These are phyloP conservation scores for Zosterops borbonicus DNA, from an alignment of 2,113 vertebrate genomes.

Conservation along the genomic window DNA sequence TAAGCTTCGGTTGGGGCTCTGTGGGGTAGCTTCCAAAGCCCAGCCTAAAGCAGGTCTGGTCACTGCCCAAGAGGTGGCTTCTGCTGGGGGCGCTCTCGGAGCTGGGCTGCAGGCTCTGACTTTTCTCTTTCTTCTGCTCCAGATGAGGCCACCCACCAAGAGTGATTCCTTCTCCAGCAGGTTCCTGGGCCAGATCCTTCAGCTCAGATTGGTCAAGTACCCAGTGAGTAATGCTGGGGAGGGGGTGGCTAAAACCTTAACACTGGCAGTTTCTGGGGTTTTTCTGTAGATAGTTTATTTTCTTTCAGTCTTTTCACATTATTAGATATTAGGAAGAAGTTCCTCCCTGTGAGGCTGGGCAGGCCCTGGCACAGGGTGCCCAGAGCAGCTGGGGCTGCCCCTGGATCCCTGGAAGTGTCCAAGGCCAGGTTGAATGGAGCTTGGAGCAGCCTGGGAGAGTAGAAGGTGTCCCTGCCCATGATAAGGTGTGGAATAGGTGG, in stretches of 20 bases:
- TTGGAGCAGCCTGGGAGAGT: rapidly evolving
- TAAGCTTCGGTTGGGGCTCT: rapidly evolving
- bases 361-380: background rate
- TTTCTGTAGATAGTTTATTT: background rate
- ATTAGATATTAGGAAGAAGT: background rate
- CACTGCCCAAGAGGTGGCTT: rapidly evolving
- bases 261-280: rapidly evolving
- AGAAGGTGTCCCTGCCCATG: background rate
- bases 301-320: rapidly evolving
- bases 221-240: background rate
- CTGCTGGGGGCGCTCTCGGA: rapidly evolving
- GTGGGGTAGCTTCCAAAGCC: background rate
- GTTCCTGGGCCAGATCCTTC: background rate
- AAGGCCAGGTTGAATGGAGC: rapidly evolving
- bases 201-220: background rate
- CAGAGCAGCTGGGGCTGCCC: background rate
- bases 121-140: background rate
- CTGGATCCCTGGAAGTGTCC: background rate
- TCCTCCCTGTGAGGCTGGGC: rapidly evolving
- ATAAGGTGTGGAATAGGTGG: rapidly evolving
- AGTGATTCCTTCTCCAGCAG: background rate
- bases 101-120: background rate
- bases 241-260: background rate
- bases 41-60: background rate
- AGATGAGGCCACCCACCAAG: background rate